Conservation (phyloP, 2,797 vertebrate species). For the Pygocentrus nattereri region DNA sequence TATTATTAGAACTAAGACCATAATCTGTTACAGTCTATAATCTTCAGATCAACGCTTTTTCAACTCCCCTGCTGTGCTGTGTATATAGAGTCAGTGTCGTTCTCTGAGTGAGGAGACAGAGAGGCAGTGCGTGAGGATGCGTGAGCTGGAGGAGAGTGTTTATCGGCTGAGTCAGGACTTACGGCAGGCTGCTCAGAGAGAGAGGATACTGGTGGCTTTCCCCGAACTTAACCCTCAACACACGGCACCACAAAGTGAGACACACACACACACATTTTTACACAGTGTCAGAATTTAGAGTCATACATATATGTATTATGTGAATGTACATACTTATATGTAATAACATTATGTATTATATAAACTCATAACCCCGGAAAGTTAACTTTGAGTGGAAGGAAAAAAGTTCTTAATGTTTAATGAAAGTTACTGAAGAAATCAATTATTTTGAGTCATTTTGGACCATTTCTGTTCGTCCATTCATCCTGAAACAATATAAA, state of each 20-base stretch:
- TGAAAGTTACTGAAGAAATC: too few species aligned
- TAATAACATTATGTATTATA: too few species aligned
- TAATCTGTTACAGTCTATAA: too few species aligned
- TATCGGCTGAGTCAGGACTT: slow-evolving; percentile 71
- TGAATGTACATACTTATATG: too few species aligned
- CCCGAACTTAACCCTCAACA: slow-evolving; percentile 84
- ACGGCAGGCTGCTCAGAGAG: slow-evolving; percentile 76
- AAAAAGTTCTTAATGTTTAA: too few species aligned
- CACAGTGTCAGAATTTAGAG: neutral
- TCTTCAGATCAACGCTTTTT: neutral
- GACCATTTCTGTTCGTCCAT: too few species aligned
- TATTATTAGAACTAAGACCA: neutral
- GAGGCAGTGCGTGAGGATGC: slow-evolving; percentile 69
- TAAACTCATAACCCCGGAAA: too few species aligned
- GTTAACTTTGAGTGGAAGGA: too few species aligned
- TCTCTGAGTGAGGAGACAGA: slow-evolving; percentile 79
- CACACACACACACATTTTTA: slow-evolving; percentile 4
- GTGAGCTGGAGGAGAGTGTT: slow-evolving; percentile 70
- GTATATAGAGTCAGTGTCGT: slow-evolving; percentile 75
- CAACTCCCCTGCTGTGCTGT: neutral
- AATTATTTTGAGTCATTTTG: too few species aligned
- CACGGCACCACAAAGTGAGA: slow-evolving; percentile 84
- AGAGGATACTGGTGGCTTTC: slow-evolving; percentile 89
- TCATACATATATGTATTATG: too few species aligned
- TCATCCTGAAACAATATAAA: too few species aligned